A percentile compares a stretch with the other conserved stretches of the same genome.
Evolutionary conservation across 2,797 vertebrate species (phyloP).

Genomic region (Acanthis flammea): DNA sequence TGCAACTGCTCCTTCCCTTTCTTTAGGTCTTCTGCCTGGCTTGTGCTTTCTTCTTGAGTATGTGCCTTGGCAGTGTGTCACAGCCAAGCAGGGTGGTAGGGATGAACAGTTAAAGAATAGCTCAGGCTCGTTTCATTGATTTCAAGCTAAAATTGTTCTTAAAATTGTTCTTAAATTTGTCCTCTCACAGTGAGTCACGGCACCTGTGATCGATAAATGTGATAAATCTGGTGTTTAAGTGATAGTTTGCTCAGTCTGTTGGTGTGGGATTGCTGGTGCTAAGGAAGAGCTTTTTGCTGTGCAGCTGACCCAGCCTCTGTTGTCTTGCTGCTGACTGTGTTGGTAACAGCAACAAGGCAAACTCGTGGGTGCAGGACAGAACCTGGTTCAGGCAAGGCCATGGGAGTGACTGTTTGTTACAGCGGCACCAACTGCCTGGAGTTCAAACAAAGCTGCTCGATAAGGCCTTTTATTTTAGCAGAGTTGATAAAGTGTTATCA

Average conservation of each 20-base stretch:
- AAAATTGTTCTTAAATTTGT: not conserved
- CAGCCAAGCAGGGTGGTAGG: not conserved
- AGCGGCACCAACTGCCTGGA: not conserved
- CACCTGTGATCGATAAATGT: not conserved
- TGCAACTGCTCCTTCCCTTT: not conserved
- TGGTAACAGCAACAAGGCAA: not conserved
- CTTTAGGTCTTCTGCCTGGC: not conserved
- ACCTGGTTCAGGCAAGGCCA: not conserved
- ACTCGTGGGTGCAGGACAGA: not conserved
- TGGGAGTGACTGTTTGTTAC: not conserved
- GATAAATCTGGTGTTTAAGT: not conserved
- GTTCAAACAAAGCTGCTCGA: conserved; percentile 36
- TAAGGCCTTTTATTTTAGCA: conserved; percentile 39
- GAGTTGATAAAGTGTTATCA: conserved; percentile 13
- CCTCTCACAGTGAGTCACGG: not conserved
- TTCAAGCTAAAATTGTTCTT: not conserved
- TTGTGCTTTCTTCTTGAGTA: not conserved
- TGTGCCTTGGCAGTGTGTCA: not conserved
- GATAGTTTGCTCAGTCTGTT: not conserved
- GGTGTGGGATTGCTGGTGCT: not conserved
- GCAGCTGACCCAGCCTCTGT: not conserved
- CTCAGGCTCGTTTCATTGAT: not conserved
- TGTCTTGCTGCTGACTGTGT: not conserved
- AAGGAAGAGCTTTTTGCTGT: not conserved
- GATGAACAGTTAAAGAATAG: not conserved